A percentile compares a stretch with the other conserved stretches of the same genome.
Evolutionary conservation across 1,140 invertebrate genomes (phyloP).

Genomic region (Cyphomyrmex costatus): DNA sequence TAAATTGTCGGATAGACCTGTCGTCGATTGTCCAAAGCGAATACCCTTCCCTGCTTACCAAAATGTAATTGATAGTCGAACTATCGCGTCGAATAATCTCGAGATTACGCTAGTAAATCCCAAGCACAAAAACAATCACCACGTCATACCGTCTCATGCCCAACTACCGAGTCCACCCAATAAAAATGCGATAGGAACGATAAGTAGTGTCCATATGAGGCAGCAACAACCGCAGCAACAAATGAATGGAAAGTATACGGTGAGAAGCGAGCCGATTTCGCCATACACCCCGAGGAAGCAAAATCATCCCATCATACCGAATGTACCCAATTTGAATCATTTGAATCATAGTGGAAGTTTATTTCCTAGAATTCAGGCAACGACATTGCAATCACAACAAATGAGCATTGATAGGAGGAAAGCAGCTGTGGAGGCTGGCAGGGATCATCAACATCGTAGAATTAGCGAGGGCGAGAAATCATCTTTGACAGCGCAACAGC

Average conservation of each 20-base stretch:
- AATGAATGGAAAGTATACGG: conserved; percentile 80
- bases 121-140: conserved; percentile 73
- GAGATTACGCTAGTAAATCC: conserved; percentile 86
- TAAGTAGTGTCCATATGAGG: conserved; percentile 65
- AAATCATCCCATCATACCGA: conserved; percentile 83
- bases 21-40: conserved; percentile 55
- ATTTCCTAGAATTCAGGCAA: conserved; percentile 66
- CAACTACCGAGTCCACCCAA: conserved; percentile 78
- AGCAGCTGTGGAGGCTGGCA: conserved; percentile 58
- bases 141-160: conserved; percentile 53
- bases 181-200: conserved; percentile 59
- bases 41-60: conserved; percentile 72
- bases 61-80: conserved; percentile 83
- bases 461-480: conserved; percentile 80
- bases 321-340: conserved; percentile 84
- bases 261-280: conserved; percentile 81
- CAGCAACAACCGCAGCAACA: conserved; percentile 58
- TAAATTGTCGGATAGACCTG: conserved; percentile 47
- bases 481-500: conserved; percentile 66
- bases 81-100: conserved; percentile 84
- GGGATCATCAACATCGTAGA: conserved; percentile 71
- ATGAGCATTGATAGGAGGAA: conserved; percentile 82
- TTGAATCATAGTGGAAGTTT: conserved; percentile 77
- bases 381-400: conserved; percentile 65
- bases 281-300: conserved; percentile 83